Evolutionary conservation across 2,888 invertebrate genomes (phyloP), one percentile per base, ranked within the genome.

Genomic region (Heteromurus nitidus): DNA sequence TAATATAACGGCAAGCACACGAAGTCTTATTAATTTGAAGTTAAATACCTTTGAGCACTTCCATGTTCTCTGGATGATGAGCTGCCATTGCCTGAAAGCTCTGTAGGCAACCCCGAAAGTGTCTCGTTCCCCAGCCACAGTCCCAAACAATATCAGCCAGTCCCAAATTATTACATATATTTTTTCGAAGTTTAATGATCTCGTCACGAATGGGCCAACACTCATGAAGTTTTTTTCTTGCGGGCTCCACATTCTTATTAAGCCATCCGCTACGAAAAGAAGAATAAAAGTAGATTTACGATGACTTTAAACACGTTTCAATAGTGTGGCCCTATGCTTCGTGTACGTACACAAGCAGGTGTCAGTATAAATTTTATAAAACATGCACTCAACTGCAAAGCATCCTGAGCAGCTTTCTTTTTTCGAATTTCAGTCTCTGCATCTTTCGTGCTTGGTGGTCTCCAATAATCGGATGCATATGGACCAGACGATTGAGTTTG

Each of bases 61-160:
- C 88, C 92, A 95, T 93, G 81, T 92, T 90, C 69, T 92, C 91
- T 0, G 93, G 91, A 90, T 97, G 95, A 88, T 96, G 94, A 58
- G 93, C 91, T 0, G 93, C 92, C 58, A 97, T 90, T 0, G 94
- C 92, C 83, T 93, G 92, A 55, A 98, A 93, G 84, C 96, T 95
- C 88, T 95, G 93, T 2, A 98, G 90, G 88, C 96, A 96, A n/a
- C 96, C 97, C 87, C 96, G 92, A 88, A 95, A 96, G 88, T 97
- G 96, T 87, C 94, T 93, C 77, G 94, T 93, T 88, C 95, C 95
- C 96, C 96, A 96, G 11, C 95, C 95, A 88, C 94, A 95, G 87
- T 95, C 95, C 92, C 95, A 95, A 26, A 91, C 89, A 2, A 94
- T 91, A 84, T 93, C 92, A 44, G 90, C 90, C 16, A 95, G 88